These are phyloP conservation scores for Australoheros scitulus DNA, from an alignment of 2,113 vertebrate species.

Conservation along the genomic window DNA sequence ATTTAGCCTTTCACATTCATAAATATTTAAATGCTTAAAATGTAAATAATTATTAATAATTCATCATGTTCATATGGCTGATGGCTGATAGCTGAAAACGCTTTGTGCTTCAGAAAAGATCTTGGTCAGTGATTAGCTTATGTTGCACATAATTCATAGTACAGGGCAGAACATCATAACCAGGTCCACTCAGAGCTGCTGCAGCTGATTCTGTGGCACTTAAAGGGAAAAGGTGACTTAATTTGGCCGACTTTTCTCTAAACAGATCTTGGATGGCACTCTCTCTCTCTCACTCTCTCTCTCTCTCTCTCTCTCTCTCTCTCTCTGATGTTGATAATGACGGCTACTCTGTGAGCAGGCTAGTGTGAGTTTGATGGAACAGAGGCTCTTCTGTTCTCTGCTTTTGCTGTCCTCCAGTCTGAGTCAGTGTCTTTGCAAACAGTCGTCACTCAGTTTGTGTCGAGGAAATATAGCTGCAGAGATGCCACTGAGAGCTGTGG, in stretches of 20 bases:
- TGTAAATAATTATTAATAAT: constrained; percentile 44
- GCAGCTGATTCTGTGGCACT: neutral
- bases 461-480: neutral
- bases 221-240: constrained; percentile 11
- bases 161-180: neutral
- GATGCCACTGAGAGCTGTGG: constrained; percentile 1
- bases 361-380: constrained; percentile 17
- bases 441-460: neutral
- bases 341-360: neutral
- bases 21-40: constrained; percentile 50
- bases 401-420: constrained; percentile 11
- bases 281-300: neutral
- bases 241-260: constrained; percentile 20
- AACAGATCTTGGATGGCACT: constrained; percentile 22
- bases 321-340: constrained; percentile 20
- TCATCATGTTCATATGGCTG: neutral
- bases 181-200: constrained; percentile 20
- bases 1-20: constrained; percentile 24
- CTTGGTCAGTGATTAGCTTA: neutral
- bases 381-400: constrained; percentile 12
- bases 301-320: neutral
- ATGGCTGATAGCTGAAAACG: neutral
- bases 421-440: neutral
- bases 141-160: neutral
- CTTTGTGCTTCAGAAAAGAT: neutral